phyloP scores from a whole-genome alignment of 2,797 vertebrate genomes.

The Cyclopterus lumpus region DNA sequence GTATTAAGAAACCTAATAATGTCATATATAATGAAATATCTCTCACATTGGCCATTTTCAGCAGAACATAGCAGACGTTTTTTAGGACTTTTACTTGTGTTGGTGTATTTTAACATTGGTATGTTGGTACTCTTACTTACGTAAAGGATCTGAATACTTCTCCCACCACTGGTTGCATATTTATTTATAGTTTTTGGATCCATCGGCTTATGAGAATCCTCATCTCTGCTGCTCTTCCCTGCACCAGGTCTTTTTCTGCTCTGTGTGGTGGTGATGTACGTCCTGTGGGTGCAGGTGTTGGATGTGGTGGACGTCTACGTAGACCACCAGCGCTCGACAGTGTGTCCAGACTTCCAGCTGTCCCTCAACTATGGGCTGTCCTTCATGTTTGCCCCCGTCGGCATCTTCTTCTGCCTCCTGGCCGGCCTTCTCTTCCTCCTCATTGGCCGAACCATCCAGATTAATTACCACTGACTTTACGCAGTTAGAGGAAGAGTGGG shows the following conservation, averaged over 20 bases:
- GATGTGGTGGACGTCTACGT: slow-evolving; percentile 88
- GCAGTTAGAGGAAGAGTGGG: slow-evolving; percentile 28
- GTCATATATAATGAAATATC: background rate
- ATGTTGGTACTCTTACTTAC: background rate
- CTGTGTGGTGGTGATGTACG: slow-evolving; percentile 91
- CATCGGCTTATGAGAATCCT: background rate
- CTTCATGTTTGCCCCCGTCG: slow-evolving; percentile 93
- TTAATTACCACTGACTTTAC: slow-evolving; percentile 81
- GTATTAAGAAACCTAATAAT: background rate
- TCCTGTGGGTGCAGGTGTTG: slow-evolving; percentile 94
- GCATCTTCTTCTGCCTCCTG: slow-evolving; percentile 92
- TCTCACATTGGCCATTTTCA: background rate
- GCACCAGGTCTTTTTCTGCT: slow-evolving; percentile 90
- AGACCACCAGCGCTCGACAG: slow-evolving; percentile 72
- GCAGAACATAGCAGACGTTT: background rate
- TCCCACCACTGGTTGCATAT: background rate
- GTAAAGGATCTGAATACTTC: background rate
- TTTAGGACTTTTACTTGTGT: background rate
- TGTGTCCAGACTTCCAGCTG: slow-evolving; percentile 85
- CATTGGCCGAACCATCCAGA: slow-evolving; percentile 88
- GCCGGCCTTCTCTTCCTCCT: slow-evolving; percentile 93
- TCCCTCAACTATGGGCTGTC: slow-evolving; percentile 91
- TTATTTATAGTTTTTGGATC: background rate
- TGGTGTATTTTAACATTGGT: background rate
- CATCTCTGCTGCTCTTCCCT: background rate